These are phyloP conservation scores for Nomada hirtipes DNA, from an alignment of 2,888 invertebrate species.

Conservation along the genomic window DNA sequence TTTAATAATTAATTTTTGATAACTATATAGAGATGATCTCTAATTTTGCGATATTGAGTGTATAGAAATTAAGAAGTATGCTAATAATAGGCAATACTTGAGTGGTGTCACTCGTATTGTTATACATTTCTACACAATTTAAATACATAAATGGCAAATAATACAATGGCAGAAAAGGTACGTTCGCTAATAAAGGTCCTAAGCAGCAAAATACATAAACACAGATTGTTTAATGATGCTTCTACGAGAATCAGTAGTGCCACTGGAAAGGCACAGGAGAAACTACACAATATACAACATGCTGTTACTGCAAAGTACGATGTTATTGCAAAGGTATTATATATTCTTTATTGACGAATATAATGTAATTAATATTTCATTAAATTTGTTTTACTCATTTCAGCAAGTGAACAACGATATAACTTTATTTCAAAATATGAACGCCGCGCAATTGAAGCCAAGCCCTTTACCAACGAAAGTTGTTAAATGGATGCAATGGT, in stretches of 20 bases:
- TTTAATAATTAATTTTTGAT: not conserved
- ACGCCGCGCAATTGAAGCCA: conserved; percentile 63
- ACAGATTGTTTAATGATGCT: conserved; percentile 72
- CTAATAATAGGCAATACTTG: not conserved
- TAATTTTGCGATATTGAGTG: not conserved
- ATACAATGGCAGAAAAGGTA: conserved; percentile 72
- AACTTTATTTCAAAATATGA: conserved; percentile 76
- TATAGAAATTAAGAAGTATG: conserved; percentile 2
- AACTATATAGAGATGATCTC: not conserved
- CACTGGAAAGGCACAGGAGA: conserved; percentile 74
- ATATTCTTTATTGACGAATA: not conserved
- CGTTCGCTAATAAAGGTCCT: conserved; percentile 72
- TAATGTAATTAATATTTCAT: not conserved
- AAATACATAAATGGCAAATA: not conserved
- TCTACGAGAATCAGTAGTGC: conserved; percentile 72
- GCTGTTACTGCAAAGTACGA: conserved; percentile 75
- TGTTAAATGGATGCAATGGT: conserved; percentile 80
- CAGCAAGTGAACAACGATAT: conserved; percentile 75
- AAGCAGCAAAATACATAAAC: conserved; percentile 71
- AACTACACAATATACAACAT: conserved; percentile 73
- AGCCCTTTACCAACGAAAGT: conserved; percentile 76
- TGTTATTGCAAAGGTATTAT: conserved; percentile 76
- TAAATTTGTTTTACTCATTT: conserved; percentile 19
- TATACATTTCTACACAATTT: not conserved
- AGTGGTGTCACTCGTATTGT: not conserved